Base-by-base conservation (phyloP, 2,888 invertebrate genomes). In the Geophilus truncorum region DNA sequence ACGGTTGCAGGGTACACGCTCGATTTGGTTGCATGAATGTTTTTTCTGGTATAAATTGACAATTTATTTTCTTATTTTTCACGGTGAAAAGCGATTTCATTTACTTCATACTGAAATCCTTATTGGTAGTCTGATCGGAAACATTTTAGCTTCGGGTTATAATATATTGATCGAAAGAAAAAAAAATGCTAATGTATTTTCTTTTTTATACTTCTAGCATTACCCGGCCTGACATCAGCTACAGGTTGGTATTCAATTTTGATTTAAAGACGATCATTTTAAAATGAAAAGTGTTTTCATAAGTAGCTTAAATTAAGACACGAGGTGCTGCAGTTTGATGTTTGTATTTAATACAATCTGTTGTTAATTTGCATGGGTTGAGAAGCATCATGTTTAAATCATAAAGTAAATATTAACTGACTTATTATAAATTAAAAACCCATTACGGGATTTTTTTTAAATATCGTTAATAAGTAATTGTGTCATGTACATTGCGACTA, bases 171-270 rank as follows among this genome's bases (percentile, higher is more conserved):
- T 32, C 32, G 32, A 32, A 6, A 4, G 32, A 9, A 4, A 32
- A 32, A 32, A 51, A 18, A 18, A 51, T 18, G 51, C 12, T 15
- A 45, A n/a, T 51, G 1, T 15, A 70, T 25, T 28, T 77, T 18
- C 15, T 77, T 4, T 30, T 34, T 36, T 36, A 23, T 78, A 6
- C 30, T 30, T 62, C 12, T 62, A 79, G 79, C 79, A 25, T 57
- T 79, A 79, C 79, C 79, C 0, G 79, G 79, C 28, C 57, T 79
- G 57, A 62, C 79, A 34, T 79, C 79, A 79, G 62, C 79, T 57
- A 28, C 79, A 62, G 79, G 79, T 79, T 30, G 57, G 79, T 70
- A 25, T 25, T 70, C 28, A 28, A 70, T 70, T 25, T 70, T 70
- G 12, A 70, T 70, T n/a, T 70, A 70, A 70, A 6, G 28, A 28